Conservation (phyloP, 2,888 invertebrate genomes). For the Resseliella maxima region DNA sequence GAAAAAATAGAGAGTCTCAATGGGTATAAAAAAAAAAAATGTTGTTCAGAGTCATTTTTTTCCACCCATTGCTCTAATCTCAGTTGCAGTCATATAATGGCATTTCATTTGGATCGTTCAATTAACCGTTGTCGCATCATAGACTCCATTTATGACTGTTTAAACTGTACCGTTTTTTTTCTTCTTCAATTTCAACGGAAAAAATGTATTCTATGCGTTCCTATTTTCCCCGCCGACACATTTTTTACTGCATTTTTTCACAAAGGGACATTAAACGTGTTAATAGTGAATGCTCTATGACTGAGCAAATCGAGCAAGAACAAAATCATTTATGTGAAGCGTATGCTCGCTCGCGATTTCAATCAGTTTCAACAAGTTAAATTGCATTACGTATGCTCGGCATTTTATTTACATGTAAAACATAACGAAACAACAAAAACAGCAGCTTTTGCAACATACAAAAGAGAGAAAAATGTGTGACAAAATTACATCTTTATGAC, state of each 20-base stretch:
- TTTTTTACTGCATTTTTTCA: not conserved
- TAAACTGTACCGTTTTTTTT: too few species aligned
- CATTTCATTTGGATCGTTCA: constrained; percentile 22
- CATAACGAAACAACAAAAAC: not conserved
- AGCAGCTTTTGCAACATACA: not conserved
- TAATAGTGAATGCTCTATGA: not conserved
- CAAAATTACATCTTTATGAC: constrained; percentile 51
- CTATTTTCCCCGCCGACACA: not conserved
- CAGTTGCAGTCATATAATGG: not conserved
- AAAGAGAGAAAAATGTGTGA: constrained; percentile 12
- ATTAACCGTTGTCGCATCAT: constrained; percentile 1
- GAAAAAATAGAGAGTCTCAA: not conserved
- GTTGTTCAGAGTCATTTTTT: constrained; percentile 9
- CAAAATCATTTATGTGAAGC: constrained; percentile 20
- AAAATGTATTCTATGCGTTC: not conserved
- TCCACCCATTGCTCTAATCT: not conserved
- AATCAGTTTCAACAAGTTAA: constrained; percentile 53
- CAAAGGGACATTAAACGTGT: not conserved
- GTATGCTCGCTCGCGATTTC: constrained; percentile 35
- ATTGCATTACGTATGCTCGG: constrained; percentile 48
- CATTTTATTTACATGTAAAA: constrained; percentile 47
- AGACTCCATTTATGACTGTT: not conserved
- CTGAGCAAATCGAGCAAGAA: not conserved
- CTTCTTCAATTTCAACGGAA: not conserved
- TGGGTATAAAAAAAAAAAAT: not conserved